These are phyloP conservation scores for Arctocebus calabarensis DNA, from an alignment of 2,797 vertebrate species.

Conservation along the genomic window DNA sequence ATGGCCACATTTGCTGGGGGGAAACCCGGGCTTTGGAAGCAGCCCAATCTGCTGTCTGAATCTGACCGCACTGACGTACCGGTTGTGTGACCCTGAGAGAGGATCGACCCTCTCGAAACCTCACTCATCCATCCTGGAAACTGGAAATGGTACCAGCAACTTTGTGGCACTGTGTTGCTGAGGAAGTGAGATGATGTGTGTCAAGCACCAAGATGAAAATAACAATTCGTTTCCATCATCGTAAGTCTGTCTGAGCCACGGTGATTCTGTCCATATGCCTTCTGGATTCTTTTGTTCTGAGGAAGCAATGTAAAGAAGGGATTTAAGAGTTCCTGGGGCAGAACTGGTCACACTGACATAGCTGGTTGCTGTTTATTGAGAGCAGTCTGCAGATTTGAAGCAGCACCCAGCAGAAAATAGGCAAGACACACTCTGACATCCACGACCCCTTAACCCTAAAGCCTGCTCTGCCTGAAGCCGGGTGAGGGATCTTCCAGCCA, in stretches of 20 bases:
- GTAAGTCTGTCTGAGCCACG: not conserved
- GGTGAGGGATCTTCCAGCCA: not conserved
- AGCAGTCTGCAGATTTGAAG: not conserved
- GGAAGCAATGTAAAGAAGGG: not conserved
- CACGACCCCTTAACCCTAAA: accelerated
- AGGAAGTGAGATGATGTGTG: not conserved
- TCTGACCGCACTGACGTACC: not conserved
- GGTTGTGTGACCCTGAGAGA: not conserved
- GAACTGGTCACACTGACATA: not conserved
- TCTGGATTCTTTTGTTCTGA: conserved; percentile 47
- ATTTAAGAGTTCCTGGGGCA: not conserved
- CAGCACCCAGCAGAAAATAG: not conserved
- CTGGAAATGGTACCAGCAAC: not conserved
- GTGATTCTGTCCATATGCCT: conserved; percentile 45
- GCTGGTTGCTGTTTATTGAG: not conserved
- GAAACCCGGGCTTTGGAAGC: not conserved
- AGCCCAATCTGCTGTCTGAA: not conserved
- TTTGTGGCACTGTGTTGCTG: not conserved
- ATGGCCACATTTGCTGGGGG: not conserved
- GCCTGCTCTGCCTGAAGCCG: not conserved
- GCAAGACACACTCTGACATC: accelerated
- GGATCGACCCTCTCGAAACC: not conserved
- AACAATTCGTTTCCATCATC: conserved; percentile 10
- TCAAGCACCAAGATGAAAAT: conserved; percentile 36
- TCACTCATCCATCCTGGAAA: conserved; percentile 10